Evolutionary conservation across 2,888 invertebrate genomes (phyloP), one percentile per base, ranked within the genome.

Genomic region (Chaitophorus viminalis): DNA sequence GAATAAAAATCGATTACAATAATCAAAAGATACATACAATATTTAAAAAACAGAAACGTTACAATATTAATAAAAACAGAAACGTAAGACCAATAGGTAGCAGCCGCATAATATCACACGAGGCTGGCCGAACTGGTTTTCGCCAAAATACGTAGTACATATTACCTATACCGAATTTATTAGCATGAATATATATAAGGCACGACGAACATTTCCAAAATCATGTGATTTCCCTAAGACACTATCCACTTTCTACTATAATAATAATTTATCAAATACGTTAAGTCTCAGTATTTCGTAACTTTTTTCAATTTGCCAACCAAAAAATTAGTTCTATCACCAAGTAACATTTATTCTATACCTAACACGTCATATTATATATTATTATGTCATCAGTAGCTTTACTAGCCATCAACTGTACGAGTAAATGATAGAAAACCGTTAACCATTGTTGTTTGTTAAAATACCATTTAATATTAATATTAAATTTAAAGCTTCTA

Each of bases 171-270:
- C 81, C 46, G 25, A 46, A 70, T 31, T 11, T 31, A 31, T 70
- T 31, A 5, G 33, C 46, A 31, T 70, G 21, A 5, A 33, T 68
- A 76, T 8, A 39, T 76, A 46, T 76, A 4, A 25, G 52, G 77
- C 6, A 77, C 68, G 68, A 77, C 33, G 0, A n/a, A n/a, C n/a
- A n/a, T 68, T 85, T 77, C 65, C 46, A 52, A 77, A 84, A 68
- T 77, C n/a, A n/a, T 25, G 11, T 33, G 68, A 68, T 68, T 77
- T 77, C 46, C 65, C 5, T 84, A 33, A n/a, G 46, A 46, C 65
- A 76, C 25, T 46, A 46, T 68, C 74, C 33, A 52, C 84, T 85
- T 85, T 85, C 84, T 85, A 68, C 33, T 68, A 46, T 46, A n/a
- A n/a, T n/a, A n/a, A n/a, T n/a, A 9, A 76, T 84, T 33, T 46